Base-by-base conservation (phyloP, 2,797 vertebrate genomes). In the Uromys caudimaculatus region DNA sequence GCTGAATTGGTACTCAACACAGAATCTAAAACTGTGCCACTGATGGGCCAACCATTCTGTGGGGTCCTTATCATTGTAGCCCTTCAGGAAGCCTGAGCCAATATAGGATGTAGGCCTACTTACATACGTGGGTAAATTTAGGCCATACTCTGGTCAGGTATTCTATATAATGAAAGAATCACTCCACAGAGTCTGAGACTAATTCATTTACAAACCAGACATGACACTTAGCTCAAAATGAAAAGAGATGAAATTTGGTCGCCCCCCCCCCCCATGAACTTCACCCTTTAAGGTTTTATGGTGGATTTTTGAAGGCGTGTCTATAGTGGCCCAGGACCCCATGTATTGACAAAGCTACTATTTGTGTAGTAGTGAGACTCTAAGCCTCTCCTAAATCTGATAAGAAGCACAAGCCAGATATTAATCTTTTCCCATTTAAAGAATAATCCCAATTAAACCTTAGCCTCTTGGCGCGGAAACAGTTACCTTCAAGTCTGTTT, bases 371-470 rank as follows among this genome's bases (percentile, higher is more conserved):
- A n/a, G 6, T 50, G 35, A 29, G 52, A 95, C 58, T 89, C 64
- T 24, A 79, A 87, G 13, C 1, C 14, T 95, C 16, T 94, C 32
- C n/a, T 81, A 87, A 90, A 56, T 89, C 35, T 69, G 35, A 29
- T 83, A 27, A 47, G 27, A 91, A 93, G 95, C 96, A 83, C 94
- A 95, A 95, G 86, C 89, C 91, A 96, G 4, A 38, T 62, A 44
- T 58, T 88, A 90, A 78, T 62, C 54, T 71, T 89, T 78, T 86
- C 27, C 24, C 16, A 67, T 77, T 92, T n/a, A 21, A 75, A 56
- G 35, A 19, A 38, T 4, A 47, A 44, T 17, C 24, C 62, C 29
- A 41, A 76, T 35, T 92, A 96, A 92, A 64, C 3, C 10, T 27
- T 75, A 83, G 41, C 11, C 41, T 35, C 84, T 79, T 75, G 54